Evolutionary conservation across 1,140 invertebrate genomes (phyloP), one percentile per base, ranked within the genome.

Genomic region (Zaprionus kolodkinae): DNA sequence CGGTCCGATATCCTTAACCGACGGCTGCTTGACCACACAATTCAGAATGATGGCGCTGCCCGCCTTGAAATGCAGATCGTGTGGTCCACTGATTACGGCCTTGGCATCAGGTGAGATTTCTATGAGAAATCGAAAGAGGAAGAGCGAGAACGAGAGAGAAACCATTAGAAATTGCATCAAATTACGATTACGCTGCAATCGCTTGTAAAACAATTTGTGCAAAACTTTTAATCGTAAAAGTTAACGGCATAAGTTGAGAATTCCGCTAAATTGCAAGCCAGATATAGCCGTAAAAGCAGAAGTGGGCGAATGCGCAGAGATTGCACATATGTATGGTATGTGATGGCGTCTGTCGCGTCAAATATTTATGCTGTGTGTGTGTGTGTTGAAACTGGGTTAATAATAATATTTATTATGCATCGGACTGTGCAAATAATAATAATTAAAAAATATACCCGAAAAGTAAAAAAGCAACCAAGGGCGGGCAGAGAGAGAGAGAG

Each of bases 1-100:
- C 52, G 96, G 96, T 15, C 96, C 96, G 64, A 97, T 94, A 86
- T 96, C 96, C 92, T 97, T 96, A 35, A 96, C 96, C 71, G 96
- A 96, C 7, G 91, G 91, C 92, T 97, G 96, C 75, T 95, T 96
- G 76, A 97, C 95, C 77, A 96, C 94, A 92, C 97, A 97, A 25
- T 95, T 96, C 27, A 97, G 93, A 55, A 95, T 96, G 72, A 97
- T 94, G 15, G 95, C 94, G 90, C 96, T 97, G 68, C 96, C 97
- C 30, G 96, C 96, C 93, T 97, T 97, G 65, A 97, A 96, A 93
- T 97, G 96, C 59, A 97, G 93, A 90, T 97, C 97, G 48, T 95
- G 93, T 30, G 95, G 95, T 25, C 96, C 97, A 60, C 95, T 93
- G 85, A 97, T 96, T 74, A 95, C 94, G 33, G 97, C 97, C 94